Evolutionary conservation across 2,113 vertebrate species (phyloP).

Genomic region (Saimiri boliviensis): DNA sequence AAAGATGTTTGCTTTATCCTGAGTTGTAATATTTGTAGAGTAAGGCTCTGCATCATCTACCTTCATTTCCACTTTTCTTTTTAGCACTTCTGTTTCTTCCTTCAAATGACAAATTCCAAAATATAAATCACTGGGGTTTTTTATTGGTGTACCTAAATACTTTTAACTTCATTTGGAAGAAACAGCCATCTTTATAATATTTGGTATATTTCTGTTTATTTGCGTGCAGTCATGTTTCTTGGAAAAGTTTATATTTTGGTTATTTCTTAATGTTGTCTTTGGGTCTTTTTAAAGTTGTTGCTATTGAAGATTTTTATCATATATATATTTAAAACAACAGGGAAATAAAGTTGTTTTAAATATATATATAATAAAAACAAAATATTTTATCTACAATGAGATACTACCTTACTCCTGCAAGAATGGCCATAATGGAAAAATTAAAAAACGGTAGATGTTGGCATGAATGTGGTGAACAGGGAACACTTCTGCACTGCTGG

Average conservation of each 20-base stretch:
- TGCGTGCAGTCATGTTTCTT: neutral
- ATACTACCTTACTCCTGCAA: too few species aligned
- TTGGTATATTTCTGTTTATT: neutral
- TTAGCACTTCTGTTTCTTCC: neutral
- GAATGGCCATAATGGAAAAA: too few species aligned
- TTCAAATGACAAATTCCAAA: slow-evolving; percentile 1
- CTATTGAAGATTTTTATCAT: neutral
- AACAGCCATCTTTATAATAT: neutral
- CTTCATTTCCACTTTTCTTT: neutral
- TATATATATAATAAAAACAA: too few species aligned
- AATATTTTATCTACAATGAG: too few species aligned
- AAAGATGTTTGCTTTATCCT: neutral
- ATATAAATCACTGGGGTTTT: neutral
- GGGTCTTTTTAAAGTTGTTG: neutral
- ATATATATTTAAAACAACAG: neutral
- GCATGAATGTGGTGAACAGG: too few species aligned
- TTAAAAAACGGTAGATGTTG: too few species aligned
- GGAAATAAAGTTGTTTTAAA: too few species aligned
- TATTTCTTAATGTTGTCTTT: neutral
- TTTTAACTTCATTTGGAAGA: neutral
- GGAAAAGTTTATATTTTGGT: neutral
- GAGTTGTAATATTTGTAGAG: neutral
- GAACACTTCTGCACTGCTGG: too few species aligned
- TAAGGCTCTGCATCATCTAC: neutral
- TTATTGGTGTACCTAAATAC: neutral